Base-by-base conservation (phyloP, 2,888 invertebrate species). In the Plagodis dolabraria region DNA sequence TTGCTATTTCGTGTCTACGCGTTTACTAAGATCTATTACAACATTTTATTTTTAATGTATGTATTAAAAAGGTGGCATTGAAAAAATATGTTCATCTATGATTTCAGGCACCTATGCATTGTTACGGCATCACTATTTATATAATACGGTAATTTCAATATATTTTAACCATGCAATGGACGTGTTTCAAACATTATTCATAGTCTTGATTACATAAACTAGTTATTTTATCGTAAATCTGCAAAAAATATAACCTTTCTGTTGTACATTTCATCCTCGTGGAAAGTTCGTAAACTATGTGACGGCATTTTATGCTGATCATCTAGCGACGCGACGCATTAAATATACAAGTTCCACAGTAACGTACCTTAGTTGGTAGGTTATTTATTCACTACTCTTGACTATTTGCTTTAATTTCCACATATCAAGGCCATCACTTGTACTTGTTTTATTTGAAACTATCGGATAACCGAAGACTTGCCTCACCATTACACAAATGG, bases 211-310 rank as follows among this genome's bases (percentile, higher is more conserved):
- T 80, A 78, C 75, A 78, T 82, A 83, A 80, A 80, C 74, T 80
- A 76, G 65, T 71, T 83, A 79, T 73, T 55, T 78, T 77, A 78
- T 82, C 85, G 77, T 90, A 90, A 83, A 90, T 85, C 85, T 88
- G 90, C 87, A 87, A 90, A 91, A 91, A 91, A 91, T 90, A 90
- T 87, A 85, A 82, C 80, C 79, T 85, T 82, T 82, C 77, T 83
- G 80, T 86, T 85, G 80, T 86, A 85, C 80, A 82, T 80, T 80
- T 72, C 71, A 75, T 75, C 78, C 69, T 79, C 79, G 73, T 76
- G 75, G 77, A 77, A 79, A 82, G 77, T 70, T 82, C 79, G 71
- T 82, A 79, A 80, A 80, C 79, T 79, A 79, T 79, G 79, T 77
- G 83, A 83, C 78, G 79, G 88, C 85, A 87, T 87, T 82, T 77